phyloP scores from a whole-genome alignment of 2,113 vertebrate genomes.

The Amia ocellicauda region DNA sequence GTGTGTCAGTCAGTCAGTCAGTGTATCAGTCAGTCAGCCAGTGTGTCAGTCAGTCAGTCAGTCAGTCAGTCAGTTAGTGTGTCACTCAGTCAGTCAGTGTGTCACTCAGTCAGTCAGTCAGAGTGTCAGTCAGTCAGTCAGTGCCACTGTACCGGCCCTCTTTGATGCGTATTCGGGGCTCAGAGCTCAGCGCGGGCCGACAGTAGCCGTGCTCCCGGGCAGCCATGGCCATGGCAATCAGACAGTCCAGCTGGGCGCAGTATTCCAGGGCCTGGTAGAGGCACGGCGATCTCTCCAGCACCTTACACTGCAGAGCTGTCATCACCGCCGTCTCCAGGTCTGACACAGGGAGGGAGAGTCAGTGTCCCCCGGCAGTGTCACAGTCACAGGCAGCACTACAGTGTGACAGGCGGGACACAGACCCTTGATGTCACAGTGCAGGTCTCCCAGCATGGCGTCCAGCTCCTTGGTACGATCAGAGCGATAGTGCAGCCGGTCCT shows the following conservation, averaged over 20 bases:
- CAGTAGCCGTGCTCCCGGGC: conserved; percentile 86
- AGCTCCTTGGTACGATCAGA: conserved; percentile 86
- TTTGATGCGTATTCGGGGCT: conserved; percentile 53
- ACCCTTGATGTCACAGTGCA: conserved; percentile 87
- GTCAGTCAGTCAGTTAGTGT: too few relatives aligned
- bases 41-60: too few relatives aligned
- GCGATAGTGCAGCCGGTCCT: conserved; percentile 87
- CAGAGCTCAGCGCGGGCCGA: conserved; percentile 63
- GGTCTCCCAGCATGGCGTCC: conserved; percentile 83
- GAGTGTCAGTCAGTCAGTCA: too few relatives aligned
- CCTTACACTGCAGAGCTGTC: conserved; percentile 79
- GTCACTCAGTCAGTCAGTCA: too few relatives aligned
- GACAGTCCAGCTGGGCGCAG: conserved; percentile 84
- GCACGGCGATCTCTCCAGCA: conserved; percentile 74
- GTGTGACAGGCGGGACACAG: too few relatives aligned
- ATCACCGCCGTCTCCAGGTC: conserved; percentile 89
- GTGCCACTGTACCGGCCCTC: conserved; percentile 75
- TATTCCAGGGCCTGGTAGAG: conserved; percentile 79
- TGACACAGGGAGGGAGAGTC: conserved; percentile 37
- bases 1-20: too few relatives aligned
- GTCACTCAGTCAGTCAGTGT: too few relatives aligned
- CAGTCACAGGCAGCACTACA: not conserved
- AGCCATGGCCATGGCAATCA: conserved; percentile 80
- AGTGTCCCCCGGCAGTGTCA: too few relatives aligned
- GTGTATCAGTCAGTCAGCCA: too few relatives aligned